Base-by-base conservation (phyloP, 2,888 invertebrate genomes). In the Sinelater perroti region DNA sequence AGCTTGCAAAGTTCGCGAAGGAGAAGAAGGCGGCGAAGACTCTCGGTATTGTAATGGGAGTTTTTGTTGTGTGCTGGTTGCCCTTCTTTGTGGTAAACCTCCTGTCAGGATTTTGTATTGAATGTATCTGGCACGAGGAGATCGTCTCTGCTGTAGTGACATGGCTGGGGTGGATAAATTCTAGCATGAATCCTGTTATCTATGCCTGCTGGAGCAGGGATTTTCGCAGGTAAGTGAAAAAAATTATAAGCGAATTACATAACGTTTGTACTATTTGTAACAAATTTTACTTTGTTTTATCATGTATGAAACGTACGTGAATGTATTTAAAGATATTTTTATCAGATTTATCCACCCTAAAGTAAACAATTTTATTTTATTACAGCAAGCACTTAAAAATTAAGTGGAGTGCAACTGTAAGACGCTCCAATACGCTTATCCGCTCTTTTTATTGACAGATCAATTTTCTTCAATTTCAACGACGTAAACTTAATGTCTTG, bases 181-280 rank as follows among this genome's bases (percentile, higher is more conserved):
- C 94, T 38, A 91, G 93, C 60, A 95, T 95, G 95, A 95, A 95
- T 82, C 97, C 97, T 0, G 93, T 97, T 66, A 97, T 97, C 74
- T 97, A 97, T 78, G 97, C 97, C n/a, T 95, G 95, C 75, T 97
- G 97, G 91, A 96, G 95, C 81, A 85, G 94, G 72, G 97, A 97
- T 79, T 97, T 97, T 77, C 84, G 94, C 80, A 90, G 94, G 93
- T 93, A 76, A 83, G 84, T 75, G 28, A 28, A 5, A 28, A 28
- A n/a, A n/a, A n/a, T n/a, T n/a, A n/a, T n/a, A n/a, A n/a, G n/a
- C n/a, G n/a, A n/a, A n/a, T n/a, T n/a, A n/a, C n/a, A n/a, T n/a
- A n/a, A n/a, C n/a, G n/a, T n/a, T n/a, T n/a, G n/a, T n/a, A n/a
- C n/a, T n/a, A n/a, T n/a, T n/a, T n/a, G n/a, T n/a, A n/a, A n/a